Evolutionary conservation across 2,797 vertebrate species (phyloP).

Genomic region (Numenius phaeopus): DNA sequence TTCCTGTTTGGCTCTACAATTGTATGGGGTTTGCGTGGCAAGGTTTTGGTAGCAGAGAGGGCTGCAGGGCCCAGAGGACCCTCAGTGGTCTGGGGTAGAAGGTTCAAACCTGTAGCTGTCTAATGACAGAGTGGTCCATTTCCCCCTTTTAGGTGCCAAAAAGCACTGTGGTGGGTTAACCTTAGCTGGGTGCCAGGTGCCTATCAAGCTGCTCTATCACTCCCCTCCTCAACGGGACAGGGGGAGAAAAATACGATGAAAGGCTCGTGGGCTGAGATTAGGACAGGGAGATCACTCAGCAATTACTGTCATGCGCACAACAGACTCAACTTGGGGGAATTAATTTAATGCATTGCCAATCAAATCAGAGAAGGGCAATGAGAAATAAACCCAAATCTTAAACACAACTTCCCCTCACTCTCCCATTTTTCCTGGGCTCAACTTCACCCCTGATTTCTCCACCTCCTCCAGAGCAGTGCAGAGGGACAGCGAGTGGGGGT

Average conservation of each 20-base stretch:
- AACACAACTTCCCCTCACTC: neutral
- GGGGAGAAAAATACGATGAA: neutral
- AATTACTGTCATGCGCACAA: neutral
- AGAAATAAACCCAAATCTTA: neutral
- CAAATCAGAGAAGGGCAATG: neutral
- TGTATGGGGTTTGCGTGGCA: neutral
- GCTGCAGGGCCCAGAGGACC: neutral
- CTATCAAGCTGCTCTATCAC: neutral
- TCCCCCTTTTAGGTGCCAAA: neutral
- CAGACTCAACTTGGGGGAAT: neutral
- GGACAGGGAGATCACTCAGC: neutral
- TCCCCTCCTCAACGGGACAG: neutral
- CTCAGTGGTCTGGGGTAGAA: neutral
- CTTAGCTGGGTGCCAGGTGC: neutral
- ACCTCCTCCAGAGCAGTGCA: neutral
- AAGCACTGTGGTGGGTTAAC: neutral
- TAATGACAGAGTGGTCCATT: neutral
- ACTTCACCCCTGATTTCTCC: neutral
- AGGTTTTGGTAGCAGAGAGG: neutral
- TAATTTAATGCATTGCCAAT: neutral
- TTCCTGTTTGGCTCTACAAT: neutral
- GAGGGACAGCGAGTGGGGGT: neutral
- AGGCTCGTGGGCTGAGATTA: neutral
- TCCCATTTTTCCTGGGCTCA: neutral
- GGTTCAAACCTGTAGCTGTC: neutral